These are phyloP conservation scores for Gymnoscopelus microlampas DNA, from an alignment of 2,797 vertebrate genomes.

Conservation along the genomic window DNA sequence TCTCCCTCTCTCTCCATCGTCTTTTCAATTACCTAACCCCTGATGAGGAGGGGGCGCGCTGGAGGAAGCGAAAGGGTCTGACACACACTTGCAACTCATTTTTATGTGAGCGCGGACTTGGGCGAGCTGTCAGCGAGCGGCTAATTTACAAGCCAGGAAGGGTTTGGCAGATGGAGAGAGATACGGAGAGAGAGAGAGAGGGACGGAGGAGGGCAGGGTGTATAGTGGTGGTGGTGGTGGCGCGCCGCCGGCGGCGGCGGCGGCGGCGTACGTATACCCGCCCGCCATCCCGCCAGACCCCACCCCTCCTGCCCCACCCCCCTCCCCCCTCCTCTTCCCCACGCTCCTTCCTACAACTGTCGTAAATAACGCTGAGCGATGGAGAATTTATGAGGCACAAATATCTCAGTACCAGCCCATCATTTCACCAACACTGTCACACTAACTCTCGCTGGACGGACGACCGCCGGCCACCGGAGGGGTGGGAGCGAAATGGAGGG, in stretches of 20 bases:
- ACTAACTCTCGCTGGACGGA: constrained; percentile 65
- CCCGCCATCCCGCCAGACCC: too few relatives aligned
- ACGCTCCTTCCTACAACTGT: constrained; percentile 18
- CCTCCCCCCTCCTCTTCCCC: not conserved
- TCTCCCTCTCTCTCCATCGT: too few relatives aligned
- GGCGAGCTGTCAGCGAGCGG: constrained; percentile 46
- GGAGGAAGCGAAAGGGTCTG: not conserved
- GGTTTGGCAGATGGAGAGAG: constrained; percentile 69
- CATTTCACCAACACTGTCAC: constrained; percentile 75
- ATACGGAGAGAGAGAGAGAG: constrained; percentile 67
- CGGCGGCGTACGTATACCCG: too few relatives aligned
- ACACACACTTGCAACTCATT: constrained; percentile 38
- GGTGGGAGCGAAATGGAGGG: constrained; percentile 13
- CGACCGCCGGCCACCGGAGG: too few relatives aligned
- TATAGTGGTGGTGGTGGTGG: not conserved
- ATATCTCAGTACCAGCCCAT: constrained; percentile 78
- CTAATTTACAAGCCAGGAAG: constrained; percentile 43
- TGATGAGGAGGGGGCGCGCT: not conserved
- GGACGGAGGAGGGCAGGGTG: constrained; percentile 37
- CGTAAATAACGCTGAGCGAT: constrained; percentile 75
- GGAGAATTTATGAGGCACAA: constrained; percentile 79
- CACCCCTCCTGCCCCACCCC: not conserved
- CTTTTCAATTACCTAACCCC: too few relatives aligned
- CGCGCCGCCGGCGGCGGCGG: not conserved
- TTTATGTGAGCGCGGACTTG: constrained; percentile 61